phyloP scores from a whole-genome alignment of 1,140 invertebrate genomes.

The Heliconius nattereri region DNA sequence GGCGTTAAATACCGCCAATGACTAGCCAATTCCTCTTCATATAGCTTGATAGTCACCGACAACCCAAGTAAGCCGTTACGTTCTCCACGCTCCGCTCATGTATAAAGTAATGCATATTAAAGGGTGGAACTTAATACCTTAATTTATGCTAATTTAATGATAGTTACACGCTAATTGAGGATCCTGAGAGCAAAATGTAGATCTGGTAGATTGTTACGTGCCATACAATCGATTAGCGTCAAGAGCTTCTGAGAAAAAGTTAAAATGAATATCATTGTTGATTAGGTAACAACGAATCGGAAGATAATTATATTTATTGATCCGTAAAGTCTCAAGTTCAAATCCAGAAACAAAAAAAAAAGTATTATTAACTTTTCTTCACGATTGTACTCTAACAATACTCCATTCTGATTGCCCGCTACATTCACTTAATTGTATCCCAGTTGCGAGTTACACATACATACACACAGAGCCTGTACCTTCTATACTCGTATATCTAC shows the following conservation, averaged over 20 bases:
- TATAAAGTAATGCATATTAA: too few species aligned
- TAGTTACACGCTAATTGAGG: background rate
- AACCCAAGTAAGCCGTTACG: too few species aligned
- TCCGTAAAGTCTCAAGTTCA: background rate
- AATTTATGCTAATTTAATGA: background rate
- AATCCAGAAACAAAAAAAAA: background rate
- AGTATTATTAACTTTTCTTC: background rate
- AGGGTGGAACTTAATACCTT: too few species aligned
- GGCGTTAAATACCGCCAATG: too few species aligned
- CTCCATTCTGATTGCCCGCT: slow-evolving; percentile 27
- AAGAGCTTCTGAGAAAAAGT: background rate
- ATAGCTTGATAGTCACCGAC: too few species aligned
- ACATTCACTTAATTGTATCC: slow-evolving; percentile 39
- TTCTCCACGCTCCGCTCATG: too few species aligned
- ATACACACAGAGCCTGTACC: background rate
- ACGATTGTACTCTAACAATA: slow-evolving; percentile 21
- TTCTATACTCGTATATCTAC: background rate
- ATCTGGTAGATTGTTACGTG: background rate
- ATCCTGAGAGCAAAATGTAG: background rate
- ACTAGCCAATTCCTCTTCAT: too few species aligned
- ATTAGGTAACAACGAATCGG: background rate
- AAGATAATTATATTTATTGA: too few species aligned
- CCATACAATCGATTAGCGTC: background rate
- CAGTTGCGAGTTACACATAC: slow-evolving; percentile 34
- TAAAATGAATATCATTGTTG: background rate